Conservation (phyloP, 2,888 invertebrate species). For the Petrolisthes manimaculis region DNA sequence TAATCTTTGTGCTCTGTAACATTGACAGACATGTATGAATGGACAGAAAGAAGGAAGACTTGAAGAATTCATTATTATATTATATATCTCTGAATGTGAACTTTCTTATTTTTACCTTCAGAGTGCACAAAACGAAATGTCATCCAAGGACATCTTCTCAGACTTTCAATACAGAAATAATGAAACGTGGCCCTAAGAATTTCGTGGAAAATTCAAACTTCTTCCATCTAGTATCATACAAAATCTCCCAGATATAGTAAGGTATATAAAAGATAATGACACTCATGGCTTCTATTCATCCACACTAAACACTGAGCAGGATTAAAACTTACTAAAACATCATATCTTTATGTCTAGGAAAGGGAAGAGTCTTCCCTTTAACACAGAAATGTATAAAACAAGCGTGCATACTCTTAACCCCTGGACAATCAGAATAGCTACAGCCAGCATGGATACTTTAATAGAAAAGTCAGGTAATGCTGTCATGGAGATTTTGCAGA, state of each 20-base stretch:
- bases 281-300: not conserved
- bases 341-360: not conserved
- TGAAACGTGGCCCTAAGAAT: not conserved
- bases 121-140: not conserved
- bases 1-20: not conserved
- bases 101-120: not conserved
- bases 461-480: not conserved
- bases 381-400: not conserved
- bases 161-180: not conserved
- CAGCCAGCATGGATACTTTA: not conserved
- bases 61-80: not conserved
- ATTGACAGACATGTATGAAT: not conserved
- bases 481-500: not conserved
- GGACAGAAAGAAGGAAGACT: not conserved
- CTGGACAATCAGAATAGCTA: not conserved
- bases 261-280: not conserved
- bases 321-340: not conserved
- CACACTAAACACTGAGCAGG: not conserved
- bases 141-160: not conserved
- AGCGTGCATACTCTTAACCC: not conserved
- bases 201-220: not conserved
- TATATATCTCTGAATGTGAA: not conserved
- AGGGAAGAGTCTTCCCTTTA: not conserved
- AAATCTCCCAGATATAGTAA: not conserved
- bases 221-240: not conserved